Evolutionary conservation across 2,113 vertebrate genomes (phyloP).

Genomic region (Nesoenas mayeri): DNA sequence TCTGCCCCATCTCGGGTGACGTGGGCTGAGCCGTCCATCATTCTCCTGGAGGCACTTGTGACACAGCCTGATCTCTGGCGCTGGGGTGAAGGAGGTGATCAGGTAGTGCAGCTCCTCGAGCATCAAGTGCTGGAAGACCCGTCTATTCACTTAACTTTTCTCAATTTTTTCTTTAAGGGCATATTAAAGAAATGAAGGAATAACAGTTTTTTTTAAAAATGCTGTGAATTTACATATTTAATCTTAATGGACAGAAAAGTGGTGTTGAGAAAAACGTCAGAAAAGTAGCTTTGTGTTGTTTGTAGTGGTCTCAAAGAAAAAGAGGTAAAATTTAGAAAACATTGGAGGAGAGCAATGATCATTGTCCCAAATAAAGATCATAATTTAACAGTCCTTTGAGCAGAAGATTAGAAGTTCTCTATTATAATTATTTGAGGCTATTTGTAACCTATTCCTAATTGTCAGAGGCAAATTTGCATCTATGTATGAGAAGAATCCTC

Average conservation of each 20-base stretch:
- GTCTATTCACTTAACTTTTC: background rate
- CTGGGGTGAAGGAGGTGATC: background rate
- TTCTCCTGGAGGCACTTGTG: background rate
- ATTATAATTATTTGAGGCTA: background rate
- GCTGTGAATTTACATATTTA: background rate
- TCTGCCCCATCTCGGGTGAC: slow-evolving; percentile 11
- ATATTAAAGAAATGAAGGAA: background rate
- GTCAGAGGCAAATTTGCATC: background rate
- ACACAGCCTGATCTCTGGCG: background rate
- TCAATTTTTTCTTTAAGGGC: background rate
- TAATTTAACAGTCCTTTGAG: background rate
- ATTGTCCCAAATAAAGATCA: background rate
- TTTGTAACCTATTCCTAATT: background rate
- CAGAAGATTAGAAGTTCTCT: background rate
- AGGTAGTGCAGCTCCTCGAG: background rate
- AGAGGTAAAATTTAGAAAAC: background rate
- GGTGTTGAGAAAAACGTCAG: background rate
- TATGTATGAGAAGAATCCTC: background rate
- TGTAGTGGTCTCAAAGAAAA: background rate
- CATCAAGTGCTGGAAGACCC: background rate
- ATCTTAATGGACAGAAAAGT: background rate
- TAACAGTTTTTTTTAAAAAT: background rate
- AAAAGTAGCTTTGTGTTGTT: background rate
- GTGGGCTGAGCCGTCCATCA: slow-evolving; percentile 6
- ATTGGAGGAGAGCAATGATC: background rate